Evolutionary conservation across 2,797 vertebrate species (phyloP), one percentile per base, ranked within the genome.

Genomic region (Pseudocheirus occidentalis): DNA sequence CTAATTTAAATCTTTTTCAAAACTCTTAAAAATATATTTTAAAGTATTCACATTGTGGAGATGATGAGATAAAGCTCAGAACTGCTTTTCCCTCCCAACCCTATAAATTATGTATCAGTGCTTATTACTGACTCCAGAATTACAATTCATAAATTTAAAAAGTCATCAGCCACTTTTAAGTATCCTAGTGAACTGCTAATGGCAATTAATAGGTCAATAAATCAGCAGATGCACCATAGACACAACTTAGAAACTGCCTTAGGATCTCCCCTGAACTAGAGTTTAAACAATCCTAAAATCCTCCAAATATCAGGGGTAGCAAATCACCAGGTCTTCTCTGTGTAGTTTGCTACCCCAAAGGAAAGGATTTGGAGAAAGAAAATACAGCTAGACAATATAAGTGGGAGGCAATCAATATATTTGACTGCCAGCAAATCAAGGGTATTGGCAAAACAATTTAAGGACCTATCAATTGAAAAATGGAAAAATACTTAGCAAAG

Each of bases 41-140:
- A 96, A 91, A 52, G 4, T 92, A 93, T 91, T 95, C 55, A 95
- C 1, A 21, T 95, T 95, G 24, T 66, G 31, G 4, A 92, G 46
- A 93, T 55, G 29, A 96, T 73, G 90, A 46, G 53, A 4, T 28
- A 27, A 93, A 52, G 29, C 95, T 73, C 93, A 46, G 53, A 4
- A n/a, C 89, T 81, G 53, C 2, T 46, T 55, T 46, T 16, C 11
- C 90, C 34, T 40, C 34, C 40, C 40, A 12, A 7, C 0, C 2
- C 34, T 12, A 91, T 93, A 95, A 96, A 95, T 92, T 96, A 96
- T 94, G 24, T n/a, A 94, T 95, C 66, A 90, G 27, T 92, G 27
- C n/a, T 95, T 96, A 92, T 93, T 96, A 93, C 58, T 34, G 14
- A 58, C 7, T 95, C 57, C 89, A 57, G 95, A 96, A 95, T 97